Evolutionary conservation across 2,113 vertebrate species (phyloP).

Genomic region (Scopus umbretta): DNA sequence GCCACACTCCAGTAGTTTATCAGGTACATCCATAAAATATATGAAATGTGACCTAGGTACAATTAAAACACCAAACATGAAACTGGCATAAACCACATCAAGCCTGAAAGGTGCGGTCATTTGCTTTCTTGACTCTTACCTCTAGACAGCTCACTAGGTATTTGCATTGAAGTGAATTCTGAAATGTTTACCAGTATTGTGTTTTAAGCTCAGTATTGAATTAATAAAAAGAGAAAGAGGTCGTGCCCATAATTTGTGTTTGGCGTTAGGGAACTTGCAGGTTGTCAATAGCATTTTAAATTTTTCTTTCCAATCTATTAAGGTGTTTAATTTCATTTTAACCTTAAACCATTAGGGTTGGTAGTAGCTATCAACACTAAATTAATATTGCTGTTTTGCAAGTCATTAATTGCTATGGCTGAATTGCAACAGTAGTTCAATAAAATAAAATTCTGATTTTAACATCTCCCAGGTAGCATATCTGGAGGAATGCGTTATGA

Average conservation of each 20-base stretch:
- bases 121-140: neutral
- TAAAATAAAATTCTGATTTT: neutral
- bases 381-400: conserved; percentile 39
- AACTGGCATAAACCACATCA: fast-evolving
- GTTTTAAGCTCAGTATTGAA: neutral
- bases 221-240: conserved; percentile 53
- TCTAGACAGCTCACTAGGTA: fast-evolving
- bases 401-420: conserved; percentile 43
- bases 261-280: conserved; percentile 14
- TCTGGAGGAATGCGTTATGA: neutral
- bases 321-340: conserved; percentile 68
- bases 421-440: neutral
- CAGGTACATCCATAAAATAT: neutral
- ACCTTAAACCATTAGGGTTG: conserved; percentile 43
- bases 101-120: neutral
- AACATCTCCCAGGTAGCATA: neutral
- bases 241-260: conserved; percentile 29
- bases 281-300: conserved; percentile 47
- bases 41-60: fast-evolving
- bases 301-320: conserved; percentile 44
- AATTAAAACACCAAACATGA: neutral
- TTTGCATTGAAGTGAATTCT: neutral
- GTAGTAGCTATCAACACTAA: conserved; percentile 19
- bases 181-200: neutral
- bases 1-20: neutral